Evolutionary conservation across 2,113 vertebrate species (phyloP).

Genomic region (Callopanchax toddi): DNA sequence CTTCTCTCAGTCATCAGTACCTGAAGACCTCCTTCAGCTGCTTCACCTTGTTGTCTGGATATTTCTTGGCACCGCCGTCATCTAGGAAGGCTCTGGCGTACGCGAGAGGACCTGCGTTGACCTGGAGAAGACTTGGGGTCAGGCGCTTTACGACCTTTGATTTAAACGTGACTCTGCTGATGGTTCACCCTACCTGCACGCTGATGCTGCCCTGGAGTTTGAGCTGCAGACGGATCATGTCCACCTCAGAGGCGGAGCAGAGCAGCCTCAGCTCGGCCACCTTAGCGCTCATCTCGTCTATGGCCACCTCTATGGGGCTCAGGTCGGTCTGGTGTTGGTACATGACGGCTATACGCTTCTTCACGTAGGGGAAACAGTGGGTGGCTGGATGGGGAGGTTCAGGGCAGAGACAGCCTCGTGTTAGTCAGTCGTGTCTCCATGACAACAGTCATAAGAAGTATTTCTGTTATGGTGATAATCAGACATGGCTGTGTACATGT

Average conservation of each 20-base stretch:
- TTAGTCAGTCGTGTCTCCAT: neutral
- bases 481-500: too few species aligned
- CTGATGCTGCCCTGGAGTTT: slow-evolving; percentile 97
- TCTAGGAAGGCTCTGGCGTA: slow-evolving; percentile 98
- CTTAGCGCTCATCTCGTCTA: slow-evolving; percentile 97
- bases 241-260: slow-evolving; percentile 91
- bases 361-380: slow-evolving; percentile 96
- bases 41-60: slow-evolving; percentile 97
- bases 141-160: neutral
- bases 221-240: slow-evolving; percentile 98
- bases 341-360: slow-evolving; percentile 96
- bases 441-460: neutral
- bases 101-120: slow-evolving; percentile 94
- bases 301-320: slow-evolving; percentile 97
- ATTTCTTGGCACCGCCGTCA: slow-evolving; percentile 91
- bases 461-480: too few species aligned
- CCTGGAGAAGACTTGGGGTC: slow-evolving; percentile 73
- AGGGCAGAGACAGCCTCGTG: neutral
- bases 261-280: slow-evolving; percentile 90
- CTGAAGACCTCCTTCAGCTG: slow-evolving; percentile 97
- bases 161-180: neutral
- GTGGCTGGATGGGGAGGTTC: slow-evolving; percentile 80
- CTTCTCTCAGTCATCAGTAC: slow-evolving; percentile 69
- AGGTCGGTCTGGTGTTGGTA: slow-evolving; percentile 97
- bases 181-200: slow-evolving; percentile 76